Base-by-base conservation (phyloP, 2,113 vertebrate species). In the Chaetodon auriga region DNA sequence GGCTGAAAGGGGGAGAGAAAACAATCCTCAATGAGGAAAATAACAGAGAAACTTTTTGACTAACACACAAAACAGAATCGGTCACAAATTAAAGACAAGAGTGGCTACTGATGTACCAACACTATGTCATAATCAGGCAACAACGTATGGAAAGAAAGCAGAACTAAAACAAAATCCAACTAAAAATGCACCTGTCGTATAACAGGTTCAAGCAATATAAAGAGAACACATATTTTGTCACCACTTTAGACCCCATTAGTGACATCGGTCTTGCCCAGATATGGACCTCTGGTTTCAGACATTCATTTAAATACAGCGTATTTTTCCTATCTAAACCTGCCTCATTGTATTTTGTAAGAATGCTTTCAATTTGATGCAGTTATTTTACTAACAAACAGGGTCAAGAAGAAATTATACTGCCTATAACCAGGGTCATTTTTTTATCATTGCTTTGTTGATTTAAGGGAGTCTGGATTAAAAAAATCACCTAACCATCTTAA, bases 1-100 rank as follows among this genome's bases (percentile, higher is more conserved):
- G 98, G 91, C 98, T 99, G 94, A 89, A 58, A 94, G 94, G 94
- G 94, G 94, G 92, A 90, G 93, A 93, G 93, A 95, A 92, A 93
- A 85, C 78, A 95, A 79, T 76, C 51, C 13, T 3, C 12, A 77
- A 62, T 84, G 43, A 92, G 61, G 30, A 68, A 43, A 38, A 68
- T 3, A 70, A 46, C 21, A 54, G 51, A 45, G 4, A 41, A 3
- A 23, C 18, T 60, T 35, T 64, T 10, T 1, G 13, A 78, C 57
- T 45, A 60, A 78, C 14, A 78, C 14, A 68, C 8, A 68, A 65
- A 81, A 72, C 3, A 48, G 2, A 55, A 70, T 38, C 5, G 30
- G 38, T 77, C 43, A 65, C 66, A 82, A 19, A 62, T 23, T 23
- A 49, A 78, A 77, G 12, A 88, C 58, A 61, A 46, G 2, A 16